Evolutionary conservation across 2,888 invertebrate genomes (phyloP).

Genomic region (Dolomedes plantarius): DNA sequence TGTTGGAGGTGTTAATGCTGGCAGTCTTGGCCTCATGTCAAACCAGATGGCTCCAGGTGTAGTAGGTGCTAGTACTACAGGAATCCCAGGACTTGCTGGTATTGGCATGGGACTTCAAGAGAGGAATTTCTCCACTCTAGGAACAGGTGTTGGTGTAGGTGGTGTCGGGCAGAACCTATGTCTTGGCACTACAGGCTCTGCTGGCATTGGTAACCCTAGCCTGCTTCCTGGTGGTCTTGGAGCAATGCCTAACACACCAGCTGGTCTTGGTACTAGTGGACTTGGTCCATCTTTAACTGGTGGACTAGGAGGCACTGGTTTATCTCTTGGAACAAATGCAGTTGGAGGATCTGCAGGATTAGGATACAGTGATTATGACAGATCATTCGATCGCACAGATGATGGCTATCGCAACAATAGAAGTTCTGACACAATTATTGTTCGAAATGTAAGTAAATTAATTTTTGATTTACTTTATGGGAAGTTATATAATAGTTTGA

Average conservation of each 20-base stretch:
- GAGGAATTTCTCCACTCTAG: conserved; percentile 34
- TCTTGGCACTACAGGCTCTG: conserved; percentile 38
- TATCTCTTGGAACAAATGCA: conserved; percentile 24
- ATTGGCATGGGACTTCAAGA: conserved; percentile 63
- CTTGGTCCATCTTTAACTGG: conserved; percentile 23
- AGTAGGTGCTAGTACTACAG: conserved; percentile 42
- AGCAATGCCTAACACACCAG: conserved; percentile 16
- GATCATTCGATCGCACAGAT: conserved; percentile 55
- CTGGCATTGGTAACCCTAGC: conserved; percentile 47
- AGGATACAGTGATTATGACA: conserved; percentile 54
- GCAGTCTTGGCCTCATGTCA: conserved; percentile 37
- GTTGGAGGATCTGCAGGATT: conserved; percentile 57
- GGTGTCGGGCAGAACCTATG: conserved; percentile 42
- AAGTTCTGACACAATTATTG: conserved; percentile 71
- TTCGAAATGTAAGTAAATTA: conserved; percentile 70
- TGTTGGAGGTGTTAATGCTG: conserved; percentile 37
- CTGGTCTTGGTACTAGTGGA: conserved; percentile 36
- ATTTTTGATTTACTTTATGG: neutral
- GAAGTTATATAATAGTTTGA: too few relatives aligned
- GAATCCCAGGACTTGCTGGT: conserved; percentile 50
- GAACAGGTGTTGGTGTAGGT: conserved; percentile 58
- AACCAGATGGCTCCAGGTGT: conserved; percentile 42
- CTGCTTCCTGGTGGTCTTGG: conserved; percentile 45
- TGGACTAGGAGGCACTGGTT: conserved; percentile 62
- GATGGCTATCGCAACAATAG: conserved; percentile 55